These are phyloP conservation scores for Battus philenor DNA, from an alignment of 1,140 invertebrate genomes.

Conservation along the genomic window DNA sequence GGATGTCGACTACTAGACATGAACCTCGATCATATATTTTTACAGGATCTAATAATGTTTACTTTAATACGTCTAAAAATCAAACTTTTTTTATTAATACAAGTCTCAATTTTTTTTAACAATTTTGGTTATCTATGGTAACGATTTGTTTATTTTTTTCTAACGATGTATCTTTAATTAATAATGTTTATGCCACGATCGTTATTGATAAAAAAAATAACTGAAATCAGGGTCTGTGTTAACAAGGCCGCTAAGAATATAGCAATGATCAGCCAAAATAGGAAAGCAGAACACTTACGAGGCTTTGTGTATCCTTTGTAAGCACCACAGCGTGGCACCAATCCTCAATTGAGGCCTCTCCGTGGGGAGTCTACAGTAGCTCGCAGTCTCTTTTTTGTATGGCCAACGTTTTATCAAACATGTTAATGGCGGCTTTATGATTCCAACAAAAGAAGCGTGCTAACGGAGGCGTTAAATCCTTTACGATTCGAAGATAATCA, in stretches of 20 bases:
- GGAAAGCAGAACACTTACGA: constrained; percentile 26
- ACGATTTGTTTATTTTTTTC: no score
- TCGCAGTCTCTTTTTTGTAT: constrained; percentile 63
- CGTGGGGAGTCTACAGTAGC: constrained; percentile 66
- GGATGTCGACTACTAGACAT: no score
- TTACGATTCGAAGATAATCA: constrained; percentile 71
- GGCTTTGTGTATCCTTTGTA: constrained; percentile 51
- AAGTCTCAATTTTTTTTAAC: no score
- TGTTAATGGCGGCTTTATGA: constrained; percentile 70
- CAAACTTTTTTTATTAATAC: no score
- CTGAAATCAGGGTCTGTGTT: no score
- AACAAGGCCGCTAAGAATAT: constrained; percentile 27
- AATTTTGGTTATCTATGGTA: no score
- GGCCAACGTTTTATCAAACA: constrained; percentile 71
- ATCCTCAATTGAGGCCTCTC: constrained; percentile 54
- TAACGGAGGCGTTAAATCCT: constrained; percentile 74
- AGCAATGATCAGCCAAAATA: constrained; percentile 35
- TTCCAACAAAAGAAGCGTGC: constrained; percentile 70
- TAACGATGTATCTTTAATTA: no score
- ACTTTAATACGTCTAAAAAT: no score
- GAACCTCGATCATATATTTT: no score
- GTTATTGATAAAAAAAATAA: no score
- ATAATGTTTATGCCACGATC: no score
- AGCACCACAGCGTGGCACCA: constrained; percentile 57
- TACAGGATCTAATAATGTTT: no score